Evolutionary conservation across 2,888 invertebrate species (phyloP).

Genomic region (Globia sparganii): DNA sequence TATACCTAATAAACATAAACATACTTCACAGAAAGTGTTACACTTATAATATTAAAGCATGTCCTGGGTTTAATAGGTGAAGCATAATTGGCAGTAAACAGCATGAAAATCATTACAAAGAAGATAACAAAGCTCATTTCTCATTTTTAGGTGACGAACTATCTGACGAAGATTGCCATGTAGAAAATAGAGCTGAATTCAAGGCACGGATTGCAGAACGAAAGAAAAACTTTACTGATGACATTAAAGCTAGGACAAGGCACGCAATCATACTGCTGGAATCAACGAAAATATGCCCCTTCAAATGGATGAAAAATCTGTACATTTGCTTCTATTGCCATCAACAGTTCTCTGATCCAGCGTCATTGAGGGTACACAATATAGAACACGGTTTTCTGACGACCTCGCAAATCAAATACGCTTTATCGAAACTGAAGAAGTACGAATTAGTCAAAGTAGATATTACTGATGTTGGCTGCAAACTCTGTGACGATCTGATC

Average conservation of each 20-base stretch:
- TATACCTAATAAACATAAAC: neutral
- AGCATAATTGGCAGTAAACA: constrained; percentile 13
- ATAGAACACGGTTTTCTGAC: constrained; percentile 70
- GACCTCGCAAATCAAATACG: constrained; percentile 71
- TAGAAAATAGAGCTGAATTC: constrained; percentile 58
- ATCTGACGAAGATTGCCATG: constrained; percentile 52
- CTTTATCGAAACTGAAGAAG: constrained; percentile 78
- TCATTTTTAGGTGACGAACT: constrained; percentile 85
- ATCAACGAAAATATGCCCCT: constrained; percentile 82
- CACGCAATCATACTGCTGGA: constrained; percentile 79
- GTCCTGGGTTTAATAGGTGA: constrained; percentile 32
- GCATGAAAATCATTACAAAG: constrained; percentile 52
- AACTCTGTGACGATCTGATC: constrained; percentile 76
- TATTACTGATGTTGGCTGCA: constrained; percentile 80
- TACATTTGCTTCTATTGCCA: constrained; percentile 85
- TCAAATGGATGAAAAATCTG: constrained; percentile 84
- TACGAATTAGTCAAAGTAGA: constrained; percentile 84
- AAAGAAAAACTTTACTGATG: constrained; percentile 70
- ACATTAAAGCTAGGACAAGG: constrained; percentile 76
- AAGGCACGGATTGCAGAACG: constrained; percentile 55
- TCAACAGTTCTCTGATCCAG: constrained; percentile 78
- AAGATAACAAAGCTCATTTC: constrained; percentile 75
- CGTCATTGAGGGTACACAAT: constrained; percentile 75
- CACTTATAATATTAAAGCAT: constrained; percentile 45
- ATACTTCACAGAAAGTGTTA: neutral